Base-by-base conservation (phyloP, 2,113 vertebrate genomes). In the Romanogobio albipinnatus region DNA sequence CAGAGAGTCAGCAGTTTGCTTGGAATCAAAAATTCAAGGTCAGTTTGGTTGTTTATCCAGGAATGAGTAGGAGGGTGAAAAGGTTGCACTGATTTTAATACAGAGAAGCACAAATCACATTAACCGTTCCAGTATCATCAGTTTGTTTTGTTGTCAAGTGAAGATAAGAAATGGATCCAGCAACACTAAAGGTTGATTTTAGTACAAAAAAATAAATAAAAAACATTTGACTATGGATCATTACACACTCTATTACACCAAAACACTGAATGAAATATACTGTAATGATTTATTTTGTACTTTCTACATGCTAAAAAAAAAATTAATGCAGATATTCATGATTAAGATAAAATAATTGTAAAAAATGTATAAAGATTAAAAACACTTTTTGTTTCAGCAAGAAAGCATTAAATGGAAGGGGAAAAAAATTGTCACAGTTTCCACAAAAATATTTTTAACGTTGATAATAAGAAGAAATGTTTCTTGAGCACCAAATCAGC, bases 21-120 rank as follows among this genome's bases (percentile, higher is more conserved):
- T 77, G 9, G n/a, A 66, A 51, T 81, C 10, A 7, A 66, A 81
- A 81, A 68, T 61, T 81, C 78, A 81, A 81, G 78, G 78, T 81
- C 61, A 51, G 47, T 10, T 81, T 19, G 78, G 43, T 68, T 81
- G 43, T 68, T 81, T 68, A 66, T 13, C 51, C 78, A 81, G 43
- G 66, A 45, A 51, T 51, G 61, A 81, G 78, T 11, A 68, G 78
- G 45, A 77, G 66, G 64, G 47, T 66, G 53, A 83, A 29, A 51
- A 80, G 64, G 39, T 36, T 79, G 47, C n/a, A n/a, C 4, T 62
- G 43, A 53, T 76, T 66, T 71, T 62, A 26, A 80, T 47, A 84
- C 13, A 33, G 36, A 3, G 51, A 76, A 49, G 83, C 36, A 61
- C 58, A 79, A 64, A 79, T 64, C 39, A 26, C 58, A 62, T 19